A percentile compares a stretch with the other conserved stretches of the same genome.
These are phyloP conservation scores for Callorhinus ursinus DNA, from an alignment of 2,113 vertebrate genomes.

Conservation along the genomic window DNA sequence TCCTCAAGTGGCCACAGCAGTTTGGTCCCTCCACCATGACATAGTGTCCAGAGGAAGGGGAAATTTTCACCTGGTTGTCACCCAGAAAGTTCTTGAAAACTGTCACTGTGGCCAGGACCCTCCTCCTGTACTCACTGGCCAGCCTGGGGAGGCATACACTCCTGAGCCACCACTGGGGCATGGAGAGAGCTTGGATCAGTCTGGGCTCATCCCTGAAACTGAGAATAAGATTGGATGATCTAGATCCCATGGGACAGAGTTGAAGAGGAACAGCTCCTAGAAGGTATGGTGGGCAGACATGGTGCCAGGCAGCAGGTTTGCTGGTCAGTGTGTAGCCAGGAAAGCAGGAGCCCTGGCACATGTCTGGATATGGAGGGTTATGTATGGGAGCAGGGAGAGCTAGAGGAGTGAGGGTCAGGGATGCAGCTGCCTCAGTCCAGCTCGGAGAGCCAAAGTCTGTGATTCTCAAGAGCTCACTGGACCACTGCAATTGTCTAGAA, in stretches of 20 bases:
- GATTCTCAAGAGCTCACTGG: not conserved
- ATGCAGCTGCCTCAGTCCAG: not conserved
- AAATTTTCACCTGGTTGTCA: not conserved
- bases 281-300: too few species aligned
- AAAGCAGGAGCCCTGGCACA: not conserved
- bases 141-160: not conserved
- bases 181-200: too few species aligned
- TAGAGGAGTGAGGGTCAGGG: not conserved
- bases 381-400: too few species aligned
- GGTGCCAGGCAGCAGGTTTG: not conserved
- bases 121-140: not conserved
- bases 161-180: not conserved
- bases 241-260: not conserved
- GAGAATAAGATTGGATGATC: too few species aligned
- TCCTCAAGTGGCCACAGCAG: not conserved
- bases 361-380: not conserved
- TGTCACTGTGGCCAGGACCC: not conserved
- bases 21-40: accelerated
- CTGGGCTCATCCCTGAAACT: not conserved
- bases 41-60: not conserved
- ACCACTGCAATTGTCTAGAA: not conserved
- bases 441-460: accelerated
- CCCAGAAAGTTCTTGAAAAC: not conserved
- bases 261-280: not conserved
- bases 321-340: accelerated